Percentiles rank a stretch among this genome's conserved stretches.
Conservation (phyloP, 2,113 vertebrate genomes). For the Vulpes lagopus region DNA sequence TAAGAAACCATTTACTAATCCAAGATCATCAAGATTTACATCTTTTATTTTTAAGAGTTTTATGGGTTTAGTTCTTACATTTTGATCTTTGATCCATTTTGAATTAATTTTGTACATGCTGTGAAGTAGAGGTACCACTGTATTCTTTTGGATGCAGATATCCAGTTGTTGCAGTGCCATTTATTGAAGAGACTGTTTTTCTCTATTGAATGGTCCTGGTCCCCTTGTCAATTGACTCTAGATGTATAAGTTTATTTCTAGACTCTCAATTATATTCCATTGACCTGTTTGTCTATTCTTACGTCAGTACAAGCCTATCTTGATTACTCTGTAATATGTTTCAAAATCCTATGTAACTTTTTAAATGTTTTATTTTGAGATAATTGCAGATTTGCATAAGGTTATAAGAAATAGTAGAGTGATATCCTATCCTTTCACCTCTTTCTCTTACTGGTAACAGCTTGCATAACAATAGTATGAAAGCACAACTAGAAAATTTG, state of each 20-base stretch:
- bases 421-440: not conserved
- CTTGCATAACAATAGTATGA: not conserved
- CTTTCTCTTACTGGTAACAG: not conserved
- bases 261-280: not conserved
- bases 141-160: not conserved
- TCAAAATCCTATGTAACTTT: not conserved
- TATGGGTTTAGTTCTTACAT: not conserved
- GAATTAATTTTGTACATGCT: not conserved
- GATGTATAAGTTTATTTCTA: not conserved
- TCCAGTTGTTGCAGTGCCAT: not conserved
- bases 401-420: not conserved
- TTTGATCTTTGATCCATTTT: constrained; percentile 37
- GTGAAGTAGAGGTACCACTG: not conserved
- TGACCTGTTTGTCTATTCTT: not conserved
- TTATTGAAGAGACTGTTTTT: not conserved
- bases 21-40: not conserved
- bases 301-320: not conserved
- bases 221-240: not conserved
- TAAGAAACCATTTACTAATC: not conserved
- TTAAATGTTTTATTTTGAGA: constrained; percentile 25
- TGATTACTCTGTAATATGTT: not conserved
- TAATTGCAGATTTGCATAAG: not conserved
- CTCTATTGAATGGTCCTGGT: not conserved
- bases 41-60: not conserved
- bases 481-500: not conserved